Evolutionary conservation across 2,113 vertebrate genomes (phyloP).

Genomic region (Brevimyrus niger): DNA sequence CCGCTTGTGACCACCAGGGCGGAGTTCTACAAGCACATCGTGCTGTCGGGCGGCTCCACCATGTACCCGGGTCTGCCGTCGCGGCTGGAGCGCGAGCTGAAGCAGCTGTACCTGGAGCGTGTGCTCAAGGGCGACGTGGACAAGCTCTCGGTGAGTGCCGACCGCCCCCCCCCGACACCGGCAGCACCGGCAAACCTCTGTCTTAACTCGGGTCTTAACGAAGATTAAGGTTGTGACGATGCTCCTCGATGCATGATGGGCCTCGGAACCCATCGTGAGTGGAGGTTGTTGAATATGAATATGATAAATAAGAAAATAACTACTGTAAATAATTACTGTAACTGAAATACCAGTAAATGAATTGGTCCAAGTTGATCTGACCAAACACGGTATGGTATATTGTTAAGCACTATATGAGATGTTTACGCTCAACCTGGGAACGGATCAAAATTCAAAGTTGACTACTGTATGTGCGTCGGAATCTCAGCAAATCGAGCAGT

Average conservation of each 20-base stretch:
- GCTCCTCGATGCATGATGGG: neutral
- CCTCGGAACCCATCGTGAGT: neutral
- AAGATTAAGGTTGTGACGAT: too few relatives aligned
- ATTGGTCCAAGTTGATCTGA: too few relatives aligned
- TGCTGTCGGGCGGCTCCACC: constrained; percentile 80
- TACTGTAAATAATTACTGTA: too few relatives aligned
- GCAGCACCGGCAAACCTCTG: neutral
- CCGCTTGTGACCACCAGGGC: constrained; percentile 48
- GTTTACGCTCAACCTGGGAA: neutral
- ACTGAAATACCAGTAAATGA: too few relatives aligned
- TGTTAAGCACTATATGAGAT: neutral
- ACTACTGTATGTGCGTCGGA: neutral
- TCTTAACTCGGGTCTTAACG: neutral
- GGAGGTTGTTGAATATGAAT: neutral
- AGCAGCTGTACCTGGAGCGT: constrained; percentile 81
- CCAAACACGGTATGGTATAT: neutral
- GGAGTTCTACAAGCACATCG: constrained; percentile 90
- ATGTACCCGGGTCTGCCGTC: constrained; percentile 88
- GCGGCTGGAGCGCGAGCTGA: constrained; percentile 78
- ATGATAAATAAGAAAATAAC: too few relatives aligned
- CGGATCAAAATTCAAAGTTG: neutral
- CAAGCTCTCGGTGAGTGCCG: constrained; percentile 73
- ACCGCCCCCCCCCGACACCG: too few relatives aligned
- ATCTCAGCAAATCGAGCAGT: neutral
- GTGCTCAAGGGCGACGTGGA: constrained; percentile 84